Evolutionary conservation across 2,888 invertebrate species (phyloP), one percentile per base, ranked within the genome.

Genomic region (Aelia acuminata): DNA sequence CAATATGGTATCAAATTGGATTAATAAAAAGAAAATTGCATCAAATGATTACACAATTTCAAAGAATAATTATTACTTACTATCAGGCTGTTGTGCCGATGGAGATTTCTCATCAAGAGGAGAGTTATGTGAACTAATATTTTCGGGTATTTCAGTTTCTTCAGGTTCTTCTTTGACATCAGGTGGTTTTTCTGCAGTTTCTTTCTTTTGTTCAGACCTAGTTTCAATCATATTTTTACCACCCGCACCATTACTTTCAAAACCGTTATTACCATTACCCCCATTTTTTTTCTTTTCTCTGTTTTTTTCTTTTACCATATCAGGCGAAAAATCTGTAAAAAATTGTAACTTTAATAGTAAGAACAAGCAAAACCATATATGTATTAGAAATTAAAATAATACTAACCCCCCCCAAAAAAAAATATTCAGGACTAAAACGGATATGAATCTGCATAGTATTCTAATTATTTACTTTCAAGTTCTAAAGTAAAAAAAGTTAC

Each of bases 301-400:
- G 87, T 90, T 90, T 90, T 91, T 91, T 89, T 91, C 91, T 90
- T 91, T 91, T 89, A 90, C 90, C 90, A 91, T 91, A 86, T 86
- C 86, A 43, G 86, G 86, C n/a, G 86, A 86, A 43, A 63, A 86
- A 86, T 86, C 86, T 86, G 63, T 48, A 26, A 84, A 47, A 84
- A 43, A 8, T 5, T 26, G 3, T 5, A 10, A 26, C 18, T 84
- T 84, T 8, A 43, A 22, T 10, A 26, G 22, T 3, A 49, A 75
- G 10, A 75, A 2, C 75, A 75, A 43, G 35, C 35, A 2, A 75
- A 75, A 39, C 35, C 0, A 35, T 8, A n/a, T 53, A 10, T n/a
- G n/a, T 3, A 50, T 20, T 20, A 50, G 7, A 50, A 50, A 8
- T 53, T n/a, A 53, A n/a, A 53, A 53, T 53, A 53, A n/a, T 53